Base-by-base conservation (phyloP, 2,888 invertebrate genomes). In the Yponomeuta malinellus region DNA sequence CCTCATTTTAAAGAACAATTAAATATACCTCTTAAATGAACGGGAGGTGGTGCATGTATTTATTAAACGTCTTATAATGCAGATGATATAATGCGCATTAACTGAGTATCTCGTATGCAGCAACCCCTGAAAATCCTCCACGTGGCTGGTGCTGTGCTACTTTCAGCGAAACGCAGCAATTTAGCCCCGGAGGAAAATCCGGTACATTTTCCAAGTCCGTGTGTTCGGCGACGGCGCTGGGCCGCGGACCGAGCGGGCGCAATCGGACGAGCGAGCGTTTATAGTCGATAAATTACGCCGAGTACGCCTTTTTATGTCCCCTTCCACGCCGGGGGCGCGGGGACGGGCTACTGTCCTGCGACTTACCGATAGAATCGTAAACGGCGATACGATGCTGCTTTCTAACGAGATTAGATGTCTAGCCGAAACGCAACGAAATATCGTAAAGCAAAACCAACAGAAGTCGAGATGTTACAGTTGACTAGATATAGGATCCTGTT, bases 211-310 rank as follows among this genome's bases (percentile, higher is more conserved):
- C 37, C 48, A 69, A 64, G 43, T 69, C 48, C 33, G 29, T 12
- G 69, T 31, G 59, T 12, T 64, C 69, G 72, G 67, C 71, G 52
- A 71, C 63, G 73, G 71, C 66, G 72, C 73, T 69, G 69, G 71
- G 72, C 72, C 31, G 12, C 43, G 43, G 8, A 43, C 43, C 43
- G 31, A 65, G 29, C 31, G 29, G 65, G 33, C 33, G 31, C 65
- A 29, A 31, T 29, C 65, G 65, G 29, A 65, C 65, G 33, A 65
- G 29, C 65, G 72, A 72, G 72, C 74, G 76, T 77, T 78, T 76
- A 76, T 76, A 75, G 76, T 73, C 78, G 72, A 78, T 79, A 78
- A 78, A 79, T 80, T 75, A 78, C 74, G 15, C 52, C 73, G 73
- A 74, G 73, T 33, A 63, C 23, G 73, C 73, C 74, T 77, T 76